phyloP scores from a whole-genome alignment of 92 coral and sea anemone species.

The Parazoanthus darwini region DNA sequence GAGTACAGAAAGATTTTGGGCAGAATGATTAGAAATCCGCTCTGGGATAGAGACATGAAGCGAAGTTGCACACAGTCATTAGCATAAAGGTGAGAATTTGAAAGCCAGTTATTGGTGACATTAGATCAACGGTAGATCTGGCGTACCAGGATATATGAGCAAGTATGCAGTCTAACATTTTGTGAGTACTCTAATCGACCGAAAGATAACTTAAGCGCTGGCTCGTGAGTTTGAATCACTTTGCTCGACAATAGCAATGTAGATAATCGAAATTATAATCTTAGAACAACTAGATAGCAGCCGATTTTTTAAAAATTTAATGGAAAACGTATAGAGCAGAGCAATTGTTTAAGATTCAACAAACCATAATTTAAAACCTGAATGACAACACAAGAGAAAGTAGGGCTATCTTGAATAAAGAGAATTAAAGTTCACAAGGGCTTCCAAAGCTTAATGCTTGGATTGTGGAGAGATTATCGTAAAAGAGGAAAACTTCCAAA shows the following conservation, averaged over 20 bases:
- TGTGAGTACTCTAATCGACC: constrained; percentile 18
- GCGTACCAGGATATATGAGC: constrained; percentile 25
- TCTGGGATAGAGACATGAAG: constrained; percentile 61
- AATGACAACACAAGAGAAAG: neutral
- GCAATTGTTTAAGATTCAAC: constrained; percentile 28
- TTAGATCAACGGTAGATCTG: constrained; percentile 26
- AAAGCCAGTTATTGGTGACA: constrained; percentile 34
- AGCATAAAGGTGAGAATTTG: constrained; percentile 50
- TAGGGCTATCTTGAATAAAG: neutral
- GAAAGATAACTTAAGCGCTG: constrained; percentile 35
- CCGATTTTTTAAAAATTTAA: constrained; percentile 18
- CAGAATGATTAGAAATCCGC: constrained; percentile 4
- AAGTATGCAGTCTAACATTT: constrained; percentile 15
- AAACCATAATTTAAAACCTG: constrained; percentile 17
- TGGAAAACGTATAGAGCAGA: neutral
- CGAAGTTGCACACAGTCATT: constrained; percentile 45
- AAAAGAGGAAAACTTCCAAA: neutral
- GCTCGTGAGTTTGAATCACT: constrained; percentile 38
- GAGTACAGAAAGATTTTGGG: constrained; percentile 45
- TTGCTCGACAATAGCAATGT: constrained; percentile 41
- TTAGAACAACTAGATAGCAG: constrained; percentile 21
- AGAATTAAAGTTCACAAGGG: constrained; percentile 14
- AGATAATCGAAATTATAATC: constrained; percentile 1
- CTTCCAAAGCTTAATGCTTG: neutral
- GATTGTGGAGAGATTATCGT: neutral